Evolutionary conservation across 2,888 invertebrate species (phyloP).

Genomic region (Diloba caeruleocephala): DNA sequence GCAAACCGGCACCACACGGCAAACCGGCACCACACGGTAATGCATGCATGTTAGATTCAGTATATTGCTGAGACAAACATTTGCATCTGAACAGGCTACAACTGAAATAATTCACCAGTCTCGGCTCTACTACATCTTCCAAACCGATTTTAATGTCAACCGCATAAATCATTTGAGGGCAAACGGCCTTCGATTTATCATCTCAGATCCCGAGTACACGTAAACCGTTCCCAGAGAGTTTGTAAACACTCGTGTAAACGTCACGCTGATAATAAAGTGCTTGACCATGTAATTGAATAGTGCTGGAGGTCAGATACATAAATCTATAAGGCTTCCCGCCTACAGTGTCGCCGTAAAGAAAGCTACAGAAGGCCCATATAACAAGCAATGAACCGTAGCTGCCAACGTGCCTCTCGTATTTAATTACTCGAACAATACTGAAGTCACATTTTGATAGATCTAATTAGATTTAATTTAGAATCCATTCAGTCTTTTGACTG

Average conservation of each 20-base stretch:
- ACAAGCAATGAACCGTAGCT: too few species aligned
- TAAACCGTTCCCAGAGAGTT: constrained; percentile 30
- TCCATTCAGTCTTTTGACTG: too few species aligned
- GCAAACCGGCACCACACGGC: too few species aligned
- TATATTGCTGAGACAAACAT: background rate
- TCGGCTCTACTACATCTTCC: background rate
- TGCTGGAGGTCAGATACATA: constrained; percentile 43
- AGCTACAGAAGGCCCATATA: constrained; percentile 11
- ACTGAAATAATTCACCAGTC: constrained; percentile 1
- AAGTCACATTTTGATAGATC: too few species aligned
- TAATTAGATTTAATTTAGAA: too few species aligned
- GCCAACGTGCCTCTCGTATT: too few species aligned
- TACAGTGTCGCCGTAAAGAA: constrained; percentile 1
- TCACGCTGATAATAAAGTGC: constrained; percentile 47
- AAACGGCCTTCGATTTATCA: constrained; percentile 24
- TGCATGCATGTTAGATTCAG: too few species aligned
- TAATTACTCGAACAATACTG: too few species aligned
- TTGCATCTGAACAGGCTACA: background rate
- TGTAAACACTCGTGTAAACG: constrained; percentile 46
- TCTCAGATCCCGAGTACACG: constrained; percentile 24
- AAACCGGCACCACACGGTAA: too few species aligned
- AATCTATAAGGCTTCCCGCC: constrained; percentile 43
- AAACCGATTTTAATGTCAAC: constrained; percentile 1
- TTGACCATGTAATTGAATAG: constrained; percentile 49
- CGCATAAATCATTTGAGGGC: constrained; percentile 26